Base-by-base conservation (phyloP, 2,888 invertebrate species). In the Platycheirus rosarum region DNA sequence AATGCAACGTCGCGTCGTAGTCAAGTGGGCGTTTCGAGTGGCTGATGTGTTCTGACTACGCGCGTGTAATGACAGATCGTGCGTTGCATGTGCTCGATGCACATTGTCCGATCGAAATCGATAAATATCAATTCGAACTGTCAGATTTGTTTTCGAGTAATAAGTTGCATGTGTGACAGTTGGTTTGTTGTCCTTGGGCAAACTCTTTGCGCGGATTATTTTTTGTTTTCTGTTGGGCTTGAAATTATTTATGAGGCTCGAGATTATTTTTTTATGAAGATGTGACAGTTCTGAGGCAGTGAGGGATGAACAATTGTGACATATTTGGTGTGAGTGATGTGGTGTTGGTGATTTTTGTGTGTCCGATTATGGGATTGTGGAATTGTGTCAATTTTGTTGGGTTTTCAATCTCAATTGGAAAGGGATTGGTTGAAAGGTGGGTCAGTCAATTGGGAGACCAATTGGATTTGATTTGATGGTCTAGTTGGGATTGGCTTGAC, bases 81-180 rank as follows among this genome's bases (percentile, higher is more conserved):
- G 37, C 44, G 37, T 26, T 49, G 44, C 68, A 79, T 63, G 55
- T 69, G 63, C 26, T 6, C 53, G n/a, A n/a, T n/a, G 6, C 37
- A 9, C 63, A 79, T 80, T 70, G 76, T 70, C 70, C 65, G 80
- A 48, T 76, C 60, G 70, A 48, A 66, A 80, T 80, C 80, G 70
- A 80, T 80, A 80, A 80, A 80, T 80, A 80, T 80, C 80, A 76
- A 80, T 80, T 76, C 48, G 76, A 76, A 62, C 70, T 80, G 80
- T 80, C 80, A 70, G 80, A 80, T 76, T 80, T 80, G 76, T 80
- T 69, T 78, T 74, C 57, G 37, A 69, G 40, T 63, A 48, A 78
- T 20, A 29, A 62, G 66, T 49, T 69, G 37, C 65, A 42, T 68
- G 63, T 68, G 63, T 65, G 79, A 75, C 69, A 75, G 69, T 69